These are phyloP conservation scores for Tetheella fluctuosa DNA, from an alignment of 2,888 invertebrate species.

Conservation along the genomic window DNA sequence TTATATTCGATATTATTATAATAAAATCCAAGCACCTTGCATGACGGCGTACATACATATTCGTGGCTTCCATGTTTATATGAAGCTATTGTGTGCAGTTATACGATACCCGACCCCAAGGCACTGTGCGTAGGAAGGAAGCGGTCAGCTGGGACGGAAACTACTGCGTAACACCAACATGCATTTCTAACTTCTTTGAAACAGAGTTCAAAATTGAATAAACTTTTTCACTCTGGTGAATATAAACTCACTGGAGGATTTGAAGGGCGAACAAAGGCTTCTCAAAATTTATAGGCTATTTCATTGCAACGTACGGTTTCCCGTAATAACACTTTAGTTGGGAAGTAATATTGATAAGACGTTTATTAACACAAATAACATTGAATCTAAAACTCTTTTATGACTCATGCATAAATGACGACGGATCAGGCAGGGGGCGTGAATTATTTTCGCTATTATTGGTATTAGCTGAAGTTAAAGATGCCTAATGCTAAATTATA, in stretches of 20 bases:
- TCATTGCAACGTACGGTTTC: conserved; percentile 27
- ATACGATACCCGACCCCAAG: conserved; percentile 53
- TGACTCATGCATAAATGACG: no score
- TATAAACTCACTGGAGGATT: conserved; percentile 37
- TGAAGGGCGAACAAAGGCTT: conserved; percentile 37
- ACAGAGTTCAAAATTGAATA: not conserved
- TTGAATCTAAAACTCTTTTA: not conserved
- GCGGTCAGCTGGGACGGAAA: conserved; percentile 68
- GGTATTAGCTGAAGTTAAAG: no score
- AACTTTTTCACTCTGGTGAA: conserved; percentile 11
- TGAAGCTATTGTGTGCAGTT: conserved; percentile 58
- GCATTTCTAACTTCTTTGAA: not conserved
- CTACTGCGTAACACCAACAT: conserved; percentile 23
- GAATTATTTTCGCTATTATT: no score
- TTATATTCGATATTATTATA: no score
- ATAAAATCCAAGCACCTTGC: no score
- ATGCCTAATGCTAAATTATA: no score
- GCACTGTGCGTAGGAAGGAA: conserved; percentile 72
- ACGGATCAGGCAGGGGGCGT: no score
- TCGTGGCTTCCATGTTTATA: conserved; percentile 20
- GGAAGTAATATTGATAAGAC: not conserved
- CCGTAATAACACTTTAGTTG: not conserved
- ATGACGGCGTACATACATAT: not conserved
- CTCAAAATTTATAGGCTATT: conserved; percentile 33
- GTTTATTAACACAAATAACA: not conserved